Base-by-base conservation (phyloP, 2,113 vertebrate species). In the Deroptyus accipitrinus region DNA sequence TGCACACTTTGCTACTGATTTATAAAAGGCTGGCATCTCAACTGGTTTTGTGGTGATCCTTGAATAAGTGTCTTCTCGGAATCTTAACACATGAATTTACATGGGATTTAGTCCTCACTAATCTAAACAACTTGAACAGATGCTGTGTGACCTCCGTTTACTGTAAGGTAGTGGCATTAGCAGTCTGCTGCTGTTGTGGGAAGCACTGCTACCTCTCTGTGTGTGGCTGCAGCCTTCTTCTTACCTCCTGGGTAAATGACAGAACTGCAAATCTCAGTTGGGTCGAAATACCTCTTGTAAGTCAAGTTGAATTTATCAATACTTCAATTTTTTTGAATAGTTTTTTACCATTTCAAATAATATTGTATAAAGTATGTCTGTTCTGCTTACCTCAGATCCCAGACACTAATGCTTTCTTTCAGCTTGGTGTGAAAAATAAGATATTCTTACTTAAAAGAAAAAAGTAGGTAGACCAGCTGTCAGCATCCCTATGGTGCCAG, bases 271-370 rank as follows among this genome's bases (percentile, higher is more conserved):
- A 54, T 49, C 42, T 3, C 0, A 82, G 14, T 11, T 1, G 1
- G 48, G 49, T 49, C 72, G 67, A 86, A 93, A 61, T 72, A 15
- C 2, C 54, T 77, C 61, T 39, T 78, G 20, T 37, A 48, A 91
- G 76, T 92, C 88, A 83, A 39, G 76, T 51, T 77, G 54, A 74
- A 77, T 94, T 81, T 59, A 59, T 86, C 82, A 86, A 9, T 54
- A 9, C 48, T 95, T 76, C 70, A 51, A 31, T 41, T 82, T 78
- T 78, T 24, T 48, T 13, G 17, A 55, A 7, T 44, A 13, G 49
- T 87, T 90, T 67, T 70, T 94, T 79, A 66, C 59, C 19, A 13
- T 74, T 79, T 83, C 62, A 62, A 27, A 11, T 51, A 4, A 2
- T 28, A 5, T 5, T 62, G 0, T 18, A 15, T 73, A 18, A 83